Evolutionary conservation across 2,113 vertebrate genomes (phyloP).

Genomic region (Lonchura striata): DNA sequence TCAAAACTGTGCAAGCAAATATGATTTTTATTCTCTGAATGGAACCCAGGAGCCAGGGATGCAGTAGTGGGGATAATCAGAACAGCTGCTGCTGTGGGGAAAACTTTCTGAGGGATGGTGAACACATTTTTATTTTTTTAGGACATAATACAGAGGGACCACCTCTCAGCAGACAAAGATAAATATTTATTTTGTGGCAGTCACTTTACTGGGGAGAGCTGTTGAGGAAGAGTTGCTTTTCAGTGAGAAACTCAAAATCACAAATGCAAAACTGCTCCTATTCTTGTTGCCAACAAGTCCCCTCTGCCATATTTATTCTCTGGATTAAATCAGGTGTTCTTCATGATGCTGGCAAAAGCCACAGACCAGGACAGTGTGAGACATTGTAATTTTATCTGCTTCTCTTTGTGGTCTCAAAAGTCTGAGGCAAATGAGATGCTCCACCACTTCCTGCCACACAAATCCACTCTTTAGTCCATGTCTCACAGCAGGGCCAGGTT

Average conservation of each 20-base stretch:
- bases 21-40: not conserved
- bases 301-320: not conserved
- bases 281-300: not conserved
- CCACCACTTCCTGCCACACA: not conserved
- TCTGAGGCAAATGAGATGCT: not conserved
- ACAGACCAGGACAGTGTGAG: not conserved
- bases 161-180: not conserved
- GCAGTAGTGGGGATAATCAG: not conserved
- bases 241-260: not conserved
- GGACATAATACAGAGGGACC: not conserved
- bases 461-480: not conserved
- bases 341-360: not conserved
- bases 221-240: not conserved
- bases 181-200: not conserved
- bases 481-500: not conserved
- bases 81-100: not conserved
- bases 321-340: not conserved
- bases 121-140: not conserved
- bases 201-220: not conserved
- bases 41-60: not conserved
- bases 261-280: not conserved
- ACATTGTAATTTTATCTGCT: not conserved
- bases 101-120: not conserved
- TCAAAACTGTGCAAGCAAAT: not conserved
- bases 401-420: not conserved